A percentile compares a stretch with the other conserved stretches of the same genome.
These are phyloP conservation scores for Apotomis betuletana DNA, from an alignment of 2,888 invertebrate genomes.

Conservation along the genomic window DNA sequence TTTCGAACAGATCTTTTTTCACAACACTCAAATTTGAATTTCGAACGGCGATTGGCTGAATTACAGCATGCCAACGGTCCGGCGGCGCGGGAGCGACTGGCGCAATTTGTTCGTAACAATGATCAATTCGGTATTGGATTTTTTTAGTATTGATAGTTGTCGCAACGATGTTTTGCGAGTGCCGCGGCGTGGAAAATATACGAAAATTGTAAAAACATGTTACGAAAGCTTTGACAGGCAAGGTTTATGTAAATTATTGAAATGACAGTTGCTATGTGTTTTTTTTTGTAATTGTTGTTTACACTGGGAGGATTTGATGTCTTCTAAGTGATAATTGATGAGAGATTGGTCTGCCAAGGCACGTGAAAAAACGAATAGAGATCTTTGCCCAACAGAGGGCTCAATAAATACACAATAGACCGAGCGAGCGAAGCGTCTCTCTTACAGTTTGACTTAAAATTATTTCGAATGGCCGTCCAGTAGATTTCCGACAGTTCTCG, in stretches of 20 bases:
- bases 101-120: constrained; percentile 43
- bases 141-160: constrained; percentile 23
- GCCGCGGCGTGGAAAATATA: constrained; percentile 30
- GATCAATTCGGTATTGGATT: constrained; percentile 46
- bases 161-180: constrained; percentile 25
- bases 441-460: too few relatives aligned
- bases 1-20: constrained; percentile 47
- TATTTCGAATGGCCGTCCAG: too few relatives aligned
- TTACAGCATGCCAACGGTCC: constrained; percentile 56
- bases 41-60: constrained; percentile 41
- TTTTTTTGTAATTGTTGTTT: background rate
- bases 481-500: too few relatives aligned
- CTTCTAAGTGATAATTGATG: too few relatives aligned
- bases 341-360: too few relatives aligned
- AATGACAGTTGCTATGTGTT: background rate
- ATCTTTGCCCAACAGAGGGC: too few relatives aligned
- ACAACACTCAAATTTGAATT: constrained; percentile 19
- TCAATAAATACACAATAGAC: too few relatives aligned
- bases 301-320: too few relatives aligned
- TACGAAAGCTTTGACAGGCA: constrained; percentile 2
- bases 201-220: constrained; percentile 14
- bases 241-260: constrained; percentile 25
- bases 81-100: constrained; percentile 66
- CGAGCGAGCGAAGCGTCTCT: too few relatives aligned
- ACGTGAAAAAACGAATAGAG: too few relatives aligned